Evolutionary conservation across 2,888 invertebrate species (phyloP), one percentile per base, ranked within the genome.

Genomic region (Philopedon plagiatum): DNA sequence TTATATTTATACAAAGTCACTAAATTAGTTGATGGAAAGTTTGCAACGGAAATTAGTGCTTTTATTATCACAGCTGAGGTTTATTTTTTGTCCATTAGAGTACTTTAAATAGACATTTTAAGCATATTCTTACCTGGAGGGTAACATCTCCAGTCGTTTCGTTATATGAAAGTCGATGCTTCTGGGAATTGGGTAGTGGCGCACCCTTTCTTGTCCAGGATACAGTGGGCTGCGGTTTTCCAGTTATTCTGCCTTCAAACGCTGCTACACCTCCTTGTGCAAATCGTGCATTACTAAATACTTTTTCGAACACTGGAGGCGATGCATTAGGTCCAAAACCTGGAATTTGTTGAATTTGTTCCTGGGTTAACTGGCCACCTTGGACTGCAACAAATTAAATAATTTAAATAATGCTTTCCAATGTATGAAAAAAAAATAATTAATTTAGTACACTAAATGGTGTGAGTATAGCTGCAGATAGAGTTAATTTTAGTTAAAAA

Each of bases 271-370:
- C 96, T 78, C 97, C 97, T 88, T 97, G 96, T 74, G 96, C 96
- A 86, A 97, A 96, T 83, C 96, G 91, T 78, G 96, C 96, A 87
- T 96, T 96, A 86, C 94, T 94, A 86, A 97, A 97, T 83, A 97
- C 95, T 86, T 96, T 95, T 87, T 97, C 97, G 87, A 98, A 96
- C 79, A 97, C 94, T 76, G 97, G 97, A 71, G 97, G 97, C 76
- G 96, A 93, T 77, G 93, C 94, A 80, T 93, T 93, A 74, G 93
- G 92, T 83, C 90, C 88, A 78, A 88, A 88, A 58, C 87, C 86
- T 74, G 86, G 82, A 57, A 87, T 85, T 77, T 87, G 85, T 76
- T 86, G 86, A 65, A 82, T 80, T 74, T 89, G 88, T 83, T 89
- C 87, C 79, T 79, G 78, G 60, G 88, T 85, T 81, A 89, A 87